Percentiles rank a stretch among this genome's conserved stretches.
phyloP scores from a whole-genome alignment of 1,140 invertebrate genomes.

The Brachionus sp. region DNA sequence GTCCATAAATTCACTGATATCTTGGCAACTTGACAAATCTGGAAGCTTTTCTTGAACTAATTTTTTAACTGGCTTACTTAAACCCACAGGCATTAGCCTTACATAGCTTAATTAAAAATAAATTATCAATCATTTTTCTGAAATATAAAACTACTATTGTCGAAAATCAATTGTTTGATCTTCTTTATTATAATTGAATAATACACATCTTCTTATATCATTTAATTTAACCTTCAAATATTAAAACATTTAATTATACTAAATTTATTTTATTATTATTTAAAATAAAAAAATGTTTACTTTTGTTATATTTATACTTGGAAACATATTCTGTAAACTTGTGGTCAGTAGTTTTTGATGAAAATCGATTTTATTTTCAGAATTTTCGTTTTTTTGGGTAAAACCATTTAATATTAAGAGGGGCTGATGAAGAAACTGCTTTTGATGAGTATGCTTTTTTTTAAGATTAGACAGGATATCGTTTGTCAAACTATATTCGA shows the following conservation, averaged over 20 bases:
- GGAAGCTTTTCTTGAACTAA: constrained; percentile 76
- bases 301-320: constrained; percentile 85
- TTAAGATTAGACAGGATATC: constrained; percentile 80
- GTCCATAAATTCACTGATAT: constrained; percentile 83
- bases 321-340: constrained; percentile 98
- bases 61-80: constrained; percentile 89
- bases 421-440: constrained; percentile 78
- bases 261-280: no score
- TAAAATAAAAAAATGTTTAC: no score
- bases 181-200: constrained; percentile 82
- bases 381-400: constrained; percentile 65
- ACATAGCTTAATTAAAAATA: constrained; percentile 55
- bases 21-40: constrained; percentile 77
- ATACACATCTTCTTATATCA: constrained; percentile 79
- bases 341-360: constrained; percentile 86
- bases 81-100: constrained; percentile 71
- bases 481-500: constrained; percentile 62
- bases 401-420: constrained; percentile 91
- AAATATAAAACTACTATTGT: constrained; percentile 73
- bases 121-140: constrained; percentile 62
- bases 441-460: constrained; percentile 67
- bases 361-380: constrained; percentile 61
- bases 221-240: constrained; percentile 77
- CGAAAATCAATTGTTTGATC: constrained; percentile 84
- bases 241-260: no score